Percentiles rank a stretch among this genome's conserved stretches.
phyloP scores from a whole-genome alignment of 37 sponge, comb jelly and placozoan species.

The Chondrosia reniformis region DNA sequence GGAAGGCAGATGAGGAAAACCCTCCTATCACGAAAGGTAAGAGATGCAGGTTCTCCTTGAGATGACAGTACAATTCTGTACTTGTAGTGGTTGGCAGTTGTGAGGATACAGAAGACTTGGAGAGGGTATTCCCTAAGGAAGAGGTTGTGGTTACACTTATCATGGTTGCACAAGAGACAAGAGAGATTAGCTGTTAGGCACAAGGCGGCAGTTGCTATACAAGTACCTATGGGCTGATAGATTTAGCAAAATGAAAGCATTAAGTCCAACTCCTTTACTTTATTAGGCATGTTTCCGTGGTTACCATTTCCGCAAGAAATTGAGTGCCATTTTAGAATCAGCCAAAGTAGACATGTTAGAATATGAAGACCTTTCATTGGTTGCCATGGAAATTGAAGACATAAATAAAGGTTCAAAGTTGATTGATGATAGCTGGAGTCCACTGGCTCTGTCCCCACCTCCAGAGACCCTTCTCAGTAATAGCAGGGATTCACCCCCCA shows the following conservation, averaged over 20 bases:
- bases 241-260: too few species aligned
- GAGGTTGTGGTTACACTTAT: neutral
- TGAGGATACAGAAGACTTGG: conserved; percentile 34
- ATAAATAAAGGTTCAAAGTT: too few species aligned
- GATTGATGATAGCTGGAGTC: neutral
- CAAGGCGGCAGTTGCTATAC: conserved; percentile 24
- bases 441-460: neutral
- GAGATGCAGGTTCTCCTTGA: neutral
- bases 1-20: conserved; percentile 12
- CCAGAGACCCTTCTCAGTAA: neutral
- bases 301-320: neutral
- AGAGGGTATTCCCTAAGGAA: conserved; percentile 7
- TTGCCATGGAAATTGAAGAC: neutral
- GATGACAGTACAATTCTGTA: neutral
- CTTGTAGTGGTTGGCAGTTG: conserved; percentile 19
- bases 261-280: too few species aligned
- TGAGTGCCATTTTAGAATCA: neutral
- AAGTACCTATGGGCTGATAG: conserved; percentile 1
- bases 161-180: conserved; percentile 14
- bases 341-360: neutral
- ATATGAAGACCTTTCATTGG: neutral
- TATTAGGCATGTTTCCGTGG: neutral
- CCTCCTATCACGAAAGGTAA: neutral
- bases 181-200: neutral
- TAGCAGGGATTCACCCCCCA: neutral